Evolutionary conservation across 2,113 vertebrate species (phyloP), one percentile per base, ranked within the genome.

Genomic region (Cephalopholis sonnerati): DNA sequence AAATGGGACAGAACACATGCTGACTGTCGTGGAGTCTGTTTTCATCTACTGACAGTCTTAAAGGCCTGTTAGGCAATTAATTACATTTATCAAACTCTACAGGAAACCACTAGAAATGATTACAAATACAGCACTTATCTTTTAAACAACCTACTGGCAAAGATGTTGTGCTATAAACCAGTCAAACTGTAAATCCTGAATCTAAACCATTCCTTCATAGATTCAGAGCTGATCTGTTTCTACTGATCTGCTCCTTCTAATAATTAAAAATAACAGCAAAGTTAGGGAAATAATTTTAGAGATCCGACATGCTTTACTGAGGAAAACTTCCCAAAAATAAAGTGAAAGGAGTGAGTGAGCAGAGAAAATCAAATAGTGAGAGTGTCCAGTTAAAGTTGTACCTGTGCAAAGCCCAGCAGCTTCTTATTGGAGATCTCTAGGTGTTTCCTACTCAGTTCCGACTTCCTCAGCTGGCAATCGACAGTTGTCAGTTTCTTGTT

Each of bases 391-490:
- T 32, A 0, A 12, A 22, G 69, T 1, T 9, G 27, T 77, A 89
- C 97, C 96, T 97, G 96, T 68, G 96, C 96, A 68, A 98, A 98
- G 58, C 95, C 94, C 20, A 98, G 94, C 72, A 98, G 95, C 46
- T 96, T 97, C 92, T 95, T 96, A 44, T 98, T 97, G 87, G 96
- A 96, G 81, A 96, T 91, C 89, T 97, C 97, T 92, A 98, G 93
- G 64, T 96, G 96, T 91, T 96, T 98, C 82, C 96, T 94, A 3
- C 93, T 95, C 39, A 96, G 86, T 85, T 98, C 97, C 0, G 97
- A 98, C 82, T 93, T 96, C 73, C 93, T 93, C 55, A 98, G 82
- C 90, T 96, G 97, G 57, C 94, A 91, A 20, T 96, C 96, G 11
- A 95, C 91, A 68, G 88, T 73, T 0, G 93, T 92, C 85, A 98